Evolutionary conservation across 2,797 vertebrate species (phyloP).

Genomic region (Gallinago stenura): DNA sequence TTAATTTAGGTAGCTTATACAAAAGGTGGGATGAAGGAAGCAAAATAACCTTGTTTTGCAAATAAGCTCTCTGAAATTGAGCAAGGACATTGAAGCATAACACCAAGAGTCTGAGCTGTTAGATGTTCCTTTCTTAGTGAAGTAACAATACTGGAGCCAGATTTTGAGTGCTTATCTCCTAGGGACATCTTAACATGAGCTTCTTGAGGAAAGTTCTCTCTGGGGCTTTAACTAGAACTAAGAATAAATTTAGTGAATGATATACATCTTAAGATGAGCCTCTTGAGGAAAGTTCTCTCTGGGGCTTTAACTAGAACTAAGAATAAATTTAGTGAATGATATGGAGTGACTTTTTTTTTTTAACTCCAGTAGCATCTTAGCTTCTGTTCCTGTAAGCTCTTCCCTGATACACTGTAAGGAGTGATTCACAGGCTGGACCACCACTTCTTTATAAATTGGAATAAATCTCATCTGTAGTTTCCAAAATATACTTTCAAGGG

Average conservation of each 20-base stretch:
- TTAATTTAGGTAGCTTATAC: not conserved
- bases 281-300: not conserved
- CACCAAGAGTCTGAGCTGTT: not conserved
- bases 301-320: not conserved
- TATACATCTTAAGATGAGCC: accelerated
- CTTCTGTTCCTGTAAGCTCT: not conserved
- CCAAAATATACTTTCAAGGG: not conserved
- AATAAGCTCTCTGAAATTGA: not conserved
- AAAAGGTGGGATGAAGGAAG: not conserved
- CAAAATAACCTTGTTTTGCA: not conserved
- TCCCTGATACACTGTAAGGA: not conserved
- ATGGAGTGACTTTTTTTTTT: not conserved
- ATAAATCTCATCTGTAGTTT: not conserved
- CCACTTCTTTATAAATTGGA: not conserved
- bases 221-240: not conserved
- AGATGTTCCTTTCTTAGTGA: not conserved
- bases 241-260: not conserved
- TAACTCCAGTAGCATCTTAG: not conserved
- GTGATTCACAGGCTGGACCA: not conserved
- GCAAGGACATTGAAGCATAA: not conserved
- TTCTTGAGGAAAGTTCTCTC: not conserved
- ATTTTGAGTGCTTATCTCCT: not conserved
- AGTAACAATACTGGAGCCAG: not conserved
- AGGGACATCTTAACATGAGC: not conserved
- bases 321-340: not conserved